Percentiles rank a stretch among this genome's conserved stretches.
phyloP scores from a whole-genome alignment of 2,113 vertebrate genomes.

The Trachemys scripta region DNA sequence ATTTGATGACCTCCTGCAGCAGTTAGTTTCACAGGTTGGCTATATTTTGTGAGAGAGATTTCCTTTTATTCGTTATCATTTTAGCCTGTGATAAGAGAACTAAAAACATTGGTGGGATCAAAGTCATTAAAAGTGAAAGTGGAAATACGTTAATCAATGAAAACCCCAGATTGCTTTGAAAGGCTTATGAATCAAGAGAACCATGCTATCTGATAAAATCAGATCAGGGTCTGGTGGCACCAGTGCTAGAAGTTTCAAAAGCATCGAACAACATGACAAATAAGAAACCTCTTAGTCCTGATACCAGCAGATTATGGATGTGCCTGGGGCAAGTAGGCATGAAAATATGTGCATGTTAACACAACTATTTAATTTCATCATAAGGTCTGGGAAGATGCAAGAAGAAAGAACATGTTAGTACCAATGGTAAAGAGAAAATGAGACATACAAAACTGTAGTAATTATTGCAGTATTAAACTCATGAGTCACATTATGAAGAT shows the following conservation, averaged over 20 bases:
- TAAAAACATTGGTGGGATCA: neutral
- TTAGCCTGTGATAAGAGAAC: neutral
- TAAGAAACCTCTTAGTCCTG: neutral
- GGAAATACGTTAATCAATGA: neutral
- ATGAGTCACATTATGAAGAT: neutral
- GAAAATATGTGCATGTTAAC: neutral
- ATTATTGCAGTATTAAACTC: neutral
- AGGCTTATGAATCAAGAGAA: neutral
- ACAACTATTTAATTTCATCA: neutral
- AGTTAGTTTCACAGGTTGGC: slow-evolving; percentile 19
- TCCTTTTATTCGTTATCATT: slow-evolving; percentile 31
- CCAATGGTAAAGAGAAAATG: neutral
- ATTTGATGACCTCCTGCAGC: slow-evolving; percentile 59
- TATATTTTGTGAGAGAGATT: slow-evolving; percentile 24
- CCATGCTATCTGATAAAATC: neutral
- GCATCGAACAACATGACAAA: neutral
- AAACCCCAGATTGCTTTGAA: neutral
- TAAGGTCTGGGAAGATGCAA: neutral
- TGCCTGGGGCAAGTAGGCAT: neutral
- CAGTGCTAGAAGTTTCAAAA: neutral
- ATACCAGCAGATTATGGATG: neutral
- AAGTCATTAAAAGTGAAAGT: neutral
- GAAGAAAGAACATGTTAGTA: neutral
- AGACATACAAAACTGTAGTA: neutral
- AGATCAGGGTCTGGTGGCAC: neutral